Conservation (phyloP, 2,113 vertebrate genomes). For the Paradisaea rubra region DNA sequence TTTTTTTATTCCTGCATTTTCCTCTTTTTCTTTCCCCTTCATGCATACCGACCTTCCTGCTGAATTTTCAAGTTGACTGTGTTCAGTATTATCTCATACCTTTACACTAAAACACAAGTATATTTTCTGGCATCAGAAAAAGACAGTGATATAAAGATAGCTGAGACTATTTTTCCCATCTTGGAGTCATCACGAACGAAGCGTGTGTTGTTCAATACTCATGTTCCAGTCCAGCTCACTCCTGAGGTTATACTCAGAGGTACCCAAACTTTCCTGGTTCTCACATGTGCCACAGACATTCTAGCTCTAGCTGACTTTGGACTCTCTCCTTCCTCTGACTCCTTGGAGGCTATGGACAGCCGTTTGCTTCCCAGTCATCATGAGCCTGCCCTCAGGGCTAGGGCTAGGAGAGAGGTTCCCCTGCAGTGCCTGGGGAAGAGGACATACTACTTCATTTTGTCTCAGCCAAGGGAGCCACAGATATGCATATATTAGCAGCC, state of each 20-base stretch:
- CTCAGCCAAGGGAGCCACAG: not conserved
- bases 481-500: accelerated
- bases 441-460: accelerated
- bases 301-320: not conserved
- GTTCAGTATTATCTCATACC: not conserved
- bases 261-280: not conserved
- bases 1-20: not conserved
- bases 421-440: not conserved
- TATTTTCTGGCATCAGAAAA: not conserved
- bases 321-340: not conserved
- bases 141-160: not conserved
- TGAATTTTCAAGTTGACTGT: not conserved
- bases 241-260: not conserved
- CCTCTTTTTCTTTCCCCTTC: not conserved
- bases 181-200: not conserved
- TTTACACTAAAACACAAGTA: not conserved
- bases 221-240: not conserved
- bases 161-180: not conserved
- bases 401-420: not conserved
- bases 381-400: not conserved
- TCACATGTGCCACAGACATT: accelerated
- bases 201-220: accelerated
- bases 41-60: not conserved
- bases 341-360: not conserved
- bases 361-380: accelerated